These are phyloP conservation scores for Vipera latastei DNA, from an alignment of 2,797 vertebrate species.

Conservation along the genomic window DNA sequence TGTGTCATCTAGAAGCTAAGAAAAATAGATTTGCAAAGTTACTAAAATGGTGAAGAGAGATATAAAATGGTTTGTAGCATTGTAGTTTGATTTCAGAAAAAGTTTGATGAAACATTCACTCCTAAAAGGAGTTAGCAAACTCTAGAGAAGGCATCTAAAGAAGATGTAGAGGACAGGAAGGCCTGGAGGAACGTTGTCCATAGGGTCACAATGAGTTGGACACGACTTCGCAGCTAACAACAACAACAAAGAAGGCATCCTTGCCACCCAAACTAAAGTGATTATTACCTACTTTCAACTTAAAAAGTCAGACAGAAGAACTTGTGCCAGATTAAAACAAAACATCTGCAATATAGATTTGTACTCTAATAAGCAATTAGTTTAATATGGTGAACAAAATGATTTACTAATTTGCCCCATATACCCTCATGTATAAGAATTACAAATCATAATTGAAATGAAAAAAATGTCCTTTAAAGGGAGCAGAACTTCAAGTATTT, in stretches of 20 bases:
- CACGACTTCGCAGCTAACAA: no score
- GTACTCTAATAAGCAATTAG: background rate
- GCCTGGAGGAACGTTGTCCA: no score
- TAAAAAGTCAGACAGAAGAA: background rate
- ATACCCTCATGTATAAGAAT: background rate
- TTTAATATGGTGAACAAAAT: background rate
- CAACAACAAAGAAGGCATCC: background rate
- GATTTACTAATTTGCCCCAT: background rate
- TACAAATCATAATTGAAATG: background rate
- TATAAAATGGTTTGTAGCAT: slow-evolving; percentile 4
- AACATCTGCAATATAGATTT: background rate
- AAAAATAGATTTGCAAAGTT: background rate
- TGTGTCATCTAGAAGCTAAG: background rate
- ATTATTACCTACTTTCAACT: background rate
- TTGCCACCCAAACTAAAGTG: background rate
- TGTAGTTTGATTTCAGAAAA: background rate
- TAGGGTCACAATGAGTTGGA: no score
- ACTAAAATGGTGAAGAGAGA: background rate
- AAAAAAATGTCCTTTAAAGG: background rate
- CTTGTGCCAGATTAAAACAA: background rate
- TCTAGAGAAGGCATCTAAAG: background rate
- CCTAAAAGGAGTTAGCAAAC: background rate
- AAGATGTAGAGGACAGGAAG: no score
- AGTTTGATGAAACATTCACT: background rate
- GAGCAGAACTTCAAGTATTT: background rate